Base-by-base conservation (phyloP, 2,888 invertebrate species). In the Alloplasta piceator region DNA sequence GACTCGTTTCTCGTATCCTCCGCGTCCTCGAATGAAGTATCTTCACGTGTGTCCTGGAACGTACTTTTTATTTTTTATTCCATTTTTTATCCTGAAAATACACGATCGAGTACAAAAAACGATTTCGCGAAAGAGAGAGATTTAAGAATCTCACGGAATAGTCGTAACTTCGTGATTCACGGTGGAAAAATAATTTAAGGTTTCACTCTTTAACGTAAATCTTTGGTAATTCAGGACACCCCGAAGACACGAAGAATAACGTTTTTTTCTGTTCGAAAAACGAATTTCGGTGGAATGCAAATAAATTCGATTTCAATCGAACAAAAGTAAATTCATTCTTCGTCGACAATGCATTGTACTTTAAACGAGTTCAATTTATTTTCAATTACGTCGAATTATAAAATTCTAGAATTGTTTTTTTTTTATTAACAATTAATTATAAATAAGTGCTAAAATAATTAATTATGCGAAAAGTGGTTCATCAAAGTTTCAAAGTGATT, bases 61-160 rank as follows among this genome's bases (percentile, higher is more conserved):
- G 12, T 14, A 38, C 6, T 26, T 56, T 56, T 48, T 38, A n/a
- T 58, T 6, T 36, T 7, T 38, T 10, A 9, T 56, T 56, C n/a
- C 0, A 4, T 36, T 48, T 64, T 6, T n/a, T 48, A 14, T 6
- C 6, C 7, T 14, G 26, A 10, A 46, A 26, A 10, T 36, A 12
- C 63, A 76, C 63, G 70, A 63, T 52, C 14, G 60, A 63, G 50
- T 66, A 14, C 16, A 58, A 38, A 9, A 67, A 43, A 36, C 60
- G 68, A 68, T 66, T 50, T 60, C 56, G 70, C 56, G 76, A 2
- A 26, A 48, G 26, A 67, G 63, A 2, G 38, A 43, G 68, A 64
- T 48, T 12, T 39, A 60, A 43, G 60, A 68, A 38, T 76, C 68
- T 55, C 38, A 46, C 60, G 56, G 7, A 55, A 63, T 26, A 26